A percentile compares a stretch with the other conserved stretches of the same genome.
phyloP scores from a whole-genome alignment of 2,113 vertebrate species.

The Prietella phreatophila region DNA sequence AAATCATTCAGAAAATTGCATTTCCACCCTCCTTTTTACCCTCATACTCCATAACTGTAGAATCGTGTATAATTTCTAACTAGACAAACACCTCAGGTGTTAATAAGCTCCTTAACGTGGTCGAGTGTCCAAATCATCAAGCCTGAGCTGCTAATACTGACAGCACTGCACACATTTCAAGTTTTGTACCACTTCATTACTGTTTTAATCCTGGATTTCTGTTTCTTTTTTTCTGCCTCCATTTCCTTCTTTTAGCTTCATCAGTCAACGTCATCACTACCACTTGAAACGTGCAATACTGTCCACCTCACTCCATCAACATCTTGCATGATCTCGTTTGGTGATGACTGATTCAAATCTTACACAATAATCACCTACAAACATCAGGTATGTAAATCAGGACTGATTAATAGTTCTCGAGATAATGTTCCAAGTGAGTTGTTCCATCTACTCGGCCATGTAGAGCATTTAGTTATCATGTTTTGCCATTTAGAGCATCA shows the following conservation, averaged over 20 bases:
- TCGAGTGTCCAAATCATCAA: constrained; percentile 38
- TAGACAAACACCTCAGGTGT: constrained; percentile 45
- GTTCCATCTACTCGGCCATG: background rate
- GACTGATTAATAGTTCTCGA: background rate
- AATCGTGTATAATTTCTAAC: constrained; percentile 43
- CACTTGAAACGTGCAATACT: background rate
- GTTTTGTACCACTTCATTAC: background rate
- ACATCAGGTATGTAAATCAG: too few relatives aligned
- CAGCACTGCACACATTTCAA: constrained; percentile 14
- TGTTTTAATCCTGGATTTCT: background rate
- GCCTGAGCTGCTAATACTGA: constrained; percentile 33
- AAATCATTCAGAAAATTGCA: background rate
- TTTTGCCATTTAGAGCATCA: too few relatives aligned
- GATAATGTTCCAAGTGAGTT: background rate
- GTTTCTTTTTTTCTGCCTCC: background rate
- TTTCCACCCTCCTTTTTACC: background rate
- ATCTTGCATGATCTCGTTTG: background rate
- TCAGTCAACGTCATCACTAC: background rate
- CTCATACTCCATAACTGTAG: background rate
- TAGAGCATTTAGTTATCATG: background rate
- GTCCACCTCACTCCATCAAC: background rate
- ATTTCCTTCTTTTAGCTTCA: background rate
- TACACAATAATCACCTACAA: background rate
- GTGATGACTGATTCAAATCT: background rate
- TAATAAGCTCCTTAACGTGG: constrained; percentile 42